Evolutionary conservation across 1,140 invertebrate genomes (phyloP), one percentile per base, ranked within the genome.

Genomic region (Drosophila subobscura): DNA sequence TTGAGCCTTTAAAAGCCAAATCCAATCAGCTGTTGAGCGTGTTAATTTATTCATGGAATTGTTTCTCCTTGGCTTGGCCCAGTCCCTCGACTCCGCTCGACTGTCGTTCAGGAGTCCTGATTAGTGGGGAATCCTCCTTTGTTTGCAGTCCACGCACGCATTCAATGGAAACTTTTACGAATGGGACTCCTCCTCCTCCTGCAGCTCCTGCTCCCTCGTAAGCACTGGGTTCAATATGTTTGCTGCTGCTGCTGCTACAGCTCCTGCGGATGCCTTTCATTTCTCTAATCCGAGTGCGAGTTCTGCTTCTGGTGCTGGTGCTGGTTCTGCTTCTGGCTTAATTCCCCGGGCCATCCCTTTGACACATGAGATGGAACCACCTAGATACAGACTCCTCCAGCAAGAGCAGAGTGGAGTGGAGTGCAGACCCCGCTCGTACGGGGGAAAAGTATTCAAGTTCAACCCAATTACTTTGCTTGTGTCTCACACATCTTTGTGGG

Each of bases 1-100:
- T 46, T 42, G 25, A 25, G 37, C 53, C 67, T 58, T 81, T 77
- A 65, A 85, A 77, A 74, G 64, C 57, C 59, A 63, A 79, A 85
- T 77, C 80, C 68, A 85, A 85, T 86, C 81, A 77, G 70, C 81
- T 77, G 81, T 77, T 77, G 77, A 81, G 55, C 65, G 73, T 50
- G 77, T 78, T 86, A 85, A 81, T 85, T 85, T 85, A 85, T 85
- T 86, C 81, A 86, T 85, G 73, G 76, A 77, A 65, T 78, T 78
- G 52, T 46, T 46, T 52, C 1, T 47, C 29, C 29, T 22, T 14
- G 47, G 29, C 23, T 29, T n/a, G n/a, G n/a, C n/a, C n/a, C n/a
- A n/a, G n/a, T n/a, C n/a, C 20, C 41, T 22, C 20, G 20, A 63
- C 64, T 65, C 59, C 49, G 49, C 66, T 64, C 51, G 46, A 42